Evolutionary conservation across 2,888 invertebrate species (phyloP).

Genomic region (Eristalis intricaria): DNA sequence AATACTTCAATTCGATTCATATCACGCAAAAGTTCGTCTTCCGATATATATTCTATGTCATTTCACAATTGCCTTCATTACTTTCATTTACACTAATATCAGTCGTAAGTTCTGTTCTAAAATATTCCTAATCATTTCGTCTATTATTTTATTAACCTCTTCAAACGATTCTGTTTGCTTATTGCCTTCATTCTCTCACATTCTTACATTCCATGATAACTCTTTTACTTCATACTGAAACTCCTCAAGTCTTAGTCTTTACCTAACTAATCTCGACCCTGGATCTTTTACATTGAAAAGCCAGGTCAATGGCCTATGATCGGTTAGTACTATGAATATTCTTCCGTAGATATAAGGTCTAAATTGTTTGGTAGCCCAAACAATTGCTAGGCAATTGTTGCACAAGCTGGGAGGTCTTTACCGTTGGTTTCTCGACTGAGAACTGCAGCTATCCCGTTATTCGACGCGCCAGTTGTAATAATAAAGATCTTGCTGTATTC

Average conservation of each 20-base stretch:
- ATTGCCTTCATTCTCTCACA: no score
- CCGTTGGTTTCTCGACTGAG: conserved; percentile 72
- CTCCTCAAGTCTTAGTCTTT: not conserved
- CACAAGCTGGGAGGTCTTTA: not conserved
- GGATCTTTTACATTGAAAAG: no score
- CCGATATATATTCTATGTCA: not conserved
- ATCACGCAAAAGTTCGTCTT: not conserved
- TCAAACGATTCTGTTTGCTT: no score
- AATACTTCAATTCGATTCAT: not conserved
- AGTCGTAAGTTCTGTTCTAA: no score
- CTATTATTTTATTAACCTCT: no score
- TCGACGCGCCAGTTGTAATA: conserved; percentile 17
- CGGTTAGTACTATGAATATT: conserved; percentile 25
- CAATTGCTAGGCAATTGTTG: no score
- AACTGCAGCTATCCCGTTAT: conserved; percentile 54
- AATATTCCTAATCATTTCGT: not conserved
- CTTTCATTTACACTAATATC: not conserved
- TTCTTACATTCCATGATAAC: not conserved
- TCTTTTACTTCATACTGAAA: not conserved
- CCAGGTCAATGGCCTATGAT: not conserved
- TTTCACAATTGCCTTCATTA: not conserved
- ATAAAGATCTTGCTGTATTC: conserved; percentile 15
- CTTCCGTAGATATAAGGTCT: no score
- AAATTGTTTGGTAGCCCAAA: no score
- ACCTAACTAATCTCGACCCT: not conserved